phyloP scores from a whole-genome alignment of 2,888 invertebrate species.

The Spicauda simplicius region DNA sequence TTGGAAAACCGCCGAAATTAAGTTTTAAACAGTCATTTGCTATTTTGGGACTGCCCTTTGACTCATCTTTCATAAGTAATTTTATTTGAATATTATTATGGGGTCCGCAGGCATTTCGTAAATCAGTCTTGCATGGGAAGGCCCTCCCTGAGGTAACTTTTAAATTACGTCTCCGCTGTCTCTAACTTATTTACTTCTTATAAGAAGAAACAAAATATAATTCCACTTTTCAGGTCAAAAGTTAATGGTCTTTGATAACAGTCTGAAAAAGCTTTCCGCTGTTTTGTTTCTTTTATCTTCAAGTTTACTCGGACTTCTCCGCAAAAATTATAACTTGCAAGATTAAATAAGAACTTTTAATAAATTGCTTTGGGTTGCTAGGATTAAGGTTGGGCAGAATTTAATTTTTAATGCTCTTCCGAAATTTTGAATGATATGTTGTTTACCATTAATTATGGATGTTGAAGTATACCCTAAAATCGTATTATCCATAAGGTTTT shows the following conservation, averaged over 20 bases:
- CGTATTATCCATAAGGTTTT: too few relatives aligned
- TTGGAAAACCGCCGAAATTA: background rate
- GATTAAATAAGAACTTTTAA: constrained; percentile 82
- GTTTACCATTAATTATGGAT: background rate
- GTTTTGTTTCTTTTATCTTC: constrained; percentile 82
- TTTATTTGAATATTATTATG: constrained; percentile 28
- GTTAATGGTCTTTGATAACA: constrained; percentile 83
- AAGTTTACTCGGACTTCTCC: constrained; percentile 77
- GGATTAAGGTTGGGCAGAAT: constrained; percentile 67
- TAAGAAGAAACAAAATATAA: constrained; percentile 82
- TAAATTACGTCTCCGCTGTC: constrained; percentile 75
- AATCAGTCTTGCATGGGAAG: constrained; percentile 50
- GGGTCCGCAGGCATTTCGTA: constrained; percentile 21
- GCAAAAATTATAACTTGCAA: constrained; percentile 79
- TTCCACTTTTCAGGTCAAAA: constrained; percentile 82
- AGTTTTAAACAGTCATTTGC: constrained; percentile 16
- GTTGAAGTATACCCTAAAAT: too few relatives aligned
- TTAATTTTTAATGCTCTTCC: constrained; percentile 50
- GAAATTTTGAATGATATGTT: background rate
- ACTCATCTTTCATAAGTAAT: constrained; percentile 32
- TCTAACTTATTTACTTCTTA: constrained; percentile 80
- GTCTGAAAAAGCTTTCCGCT: constrained; percentile 83
- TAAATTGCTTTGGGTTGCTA: constrained; percentile 73
- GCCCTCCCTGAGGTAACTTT: constrained; percentile 72
- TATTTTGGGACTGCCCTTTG: constrained; percentile 17